Conservation (phyloP, 1,140 invertebrate species). For the Drepana arcuata region DNA sequence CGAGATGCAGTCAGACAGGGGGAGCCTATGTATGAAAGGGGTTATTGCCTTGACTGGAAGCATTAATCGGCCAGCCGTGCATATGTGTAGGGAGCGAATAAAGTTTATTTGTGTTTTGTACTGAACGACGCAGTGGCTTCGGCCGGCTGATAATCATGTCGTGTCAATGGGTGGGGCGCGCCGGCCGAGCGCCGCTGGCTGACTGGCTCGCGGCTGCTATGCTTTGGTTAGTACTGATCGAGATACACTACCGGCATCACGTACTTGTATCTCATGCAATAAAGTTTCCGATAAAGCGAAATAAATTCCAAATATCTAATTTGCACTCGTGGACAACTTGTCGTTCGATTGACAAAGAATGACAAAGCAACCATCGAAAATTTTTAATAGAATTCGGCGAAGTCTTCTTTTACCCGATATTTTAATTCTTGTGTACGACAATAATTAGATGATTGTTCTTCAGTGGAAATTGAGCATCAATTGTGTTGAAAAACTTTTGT, state of each 20-base stretch:
- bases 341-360: too few species aligned
- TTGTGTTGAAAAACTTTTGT: conserved; percentile 8
- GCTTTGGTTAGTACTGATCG: too few species aligned
- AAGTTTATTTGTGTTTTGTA: conserved; percentile 56
- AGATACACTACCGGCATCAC: conserved; percentile 35
- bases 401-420: conserved; percentile 51
- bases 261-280: too few species aligned
- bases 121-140: conserved; percentile 28
- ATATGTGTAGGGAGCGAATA: conserved; percentile 62
- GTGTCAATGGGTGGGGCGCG: conserved; percentile 48
- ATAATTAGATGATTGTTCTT: conserved; percentile 30
- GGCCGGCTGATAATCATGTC: conserved; percentile 56
- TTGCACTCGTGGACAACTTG: too few species aligned
- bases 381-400: conserved; percentile 49
- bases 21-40: conserved; percentile 53
- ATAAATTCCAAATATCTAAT: too few species aligned
- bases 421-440: conserved; percentile 61
- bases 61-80: conserved; percentile 45
- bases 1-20: conserved; percentile 47
- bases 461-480: conserved; percentile 2
- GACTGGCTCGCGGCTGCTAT: too few species aligned
- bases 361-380: conserved; percentile 55
- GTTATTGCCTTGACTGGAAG: conserved; percentile 62
- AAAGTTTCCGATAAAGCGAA: too few species aligned
- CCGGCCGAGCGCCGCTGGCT: conserved; percentile 34